Evolutionary conservation across 2,888 invertebrate species (phyloP).

Genomic region (Deilephila porcellus): DNA sequence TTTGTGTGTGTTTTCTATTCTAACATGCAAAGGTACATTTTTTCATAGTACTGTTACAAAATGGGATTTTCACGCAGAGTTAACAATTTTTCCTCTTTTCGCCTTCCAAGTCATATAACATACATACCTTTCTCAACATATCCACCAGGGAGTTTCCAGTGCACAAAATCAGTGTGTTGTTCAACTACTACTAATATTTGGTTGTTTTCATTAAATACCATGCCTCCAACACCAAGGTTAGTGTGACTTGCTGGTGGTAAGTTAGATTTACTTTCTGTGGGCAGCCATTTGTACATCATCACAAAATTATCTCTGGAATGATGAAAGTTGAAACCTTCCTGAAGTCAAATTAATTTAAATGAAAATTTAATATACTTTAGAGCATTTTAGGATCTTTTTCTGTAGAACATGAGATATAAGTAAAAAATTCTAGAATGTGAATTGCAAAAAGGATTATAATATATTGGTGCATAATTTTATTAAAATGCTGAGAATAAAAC

Average conservation of each 20-base stretch:
- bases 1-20: no score
- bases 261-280: constrained; percentile 83
- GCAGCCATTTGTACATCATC: constrained; percentile 93
- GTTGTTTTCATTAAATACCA: constrained; percentile 91
- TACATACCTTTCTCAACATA: constrained; percentile 92
- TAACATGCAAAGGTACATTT: neutral
- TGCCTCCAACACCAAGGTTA: constrained; percentile 91
- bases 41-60: no score
- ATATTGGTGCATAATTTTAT: no score
- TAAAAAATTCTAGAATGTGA: no score
- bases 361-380: neutral
- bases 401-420: no score
- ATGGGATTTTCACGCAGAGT: no score
- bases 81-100: no score
- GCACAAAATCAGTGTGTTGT: constrained; percentile 82
- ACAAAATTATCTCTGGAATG: constrained; percentile 92
- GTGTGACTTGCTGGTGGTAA: constrained; percentile 93
- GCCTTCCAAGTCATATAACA: neutral
- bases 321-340: constrained; percentile 94
- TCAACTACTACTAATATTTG: constrained; percentile 93
- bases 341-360: constrained; percentile 37
- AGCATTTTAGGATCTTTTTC: neutral
- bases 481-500: no score
- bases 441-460: no score
- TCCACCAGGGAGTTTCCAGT: constrained; percentile 97